Base-by-base conservation (phyloP, 2,888 invertebrate genomes). In the Brenthis hecate region DNA sequence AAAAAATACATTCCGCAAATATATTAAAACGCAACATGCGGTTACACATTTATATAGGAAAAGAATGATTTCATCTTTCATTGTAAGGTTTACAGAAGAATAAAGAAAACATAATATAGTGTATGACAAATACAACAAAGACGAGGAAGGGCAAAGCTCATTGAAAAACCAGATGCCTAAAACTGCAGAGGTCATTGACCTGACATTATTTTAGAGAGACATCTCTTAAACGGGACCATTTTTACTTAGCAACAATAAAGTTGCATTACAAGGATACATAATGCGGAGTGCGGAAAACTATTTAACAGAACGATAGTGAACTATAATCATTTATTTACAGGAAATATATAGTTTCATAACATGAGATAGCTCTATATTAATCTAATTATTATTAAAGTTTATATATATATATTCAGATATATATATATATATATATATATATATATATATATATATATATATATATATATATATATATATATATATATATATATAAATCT, bases 231-330 rank as follows among this genome's bases (percentile, higher is more conserved):
- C 28, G 36, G 56, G 48, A 43, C 14, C 32, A 61, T 36, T 62
- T 62, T 53, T 3, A 36, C 55, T 54, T 60, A 55, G 54, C 57
- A 65, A 65, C 36, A n/a, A 56, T 23, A 14, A 19, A 51, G 43
- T 36, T 43, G 14, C 32, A 19, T 11, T 19, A 51, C 14, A 65
- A 57, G 36, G 51, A 65, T 57, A 51, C 8, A 50, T 55, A 23
- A 50, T 36, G 56, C 28, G 28, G 56, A 51, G 19, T 53, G 81
- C 85, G 85, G 86, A 85, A 85, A 88, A 85, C 62, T 85, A 86
- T 85, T 84, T 82, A 78, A 79, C 81, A 85, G 82, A 87, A 86
- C 88, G 88, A 88, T 88, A 87, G 86, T 84, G 85, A 83, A 83
- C 43, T 48, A 58, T 50, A 61, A 67, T 62, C 61, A 67, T 67